phyloP scores from a whole-genome alignment of 2,797 vertebrate species.

The Petrocephalus sullivani region DNA sequence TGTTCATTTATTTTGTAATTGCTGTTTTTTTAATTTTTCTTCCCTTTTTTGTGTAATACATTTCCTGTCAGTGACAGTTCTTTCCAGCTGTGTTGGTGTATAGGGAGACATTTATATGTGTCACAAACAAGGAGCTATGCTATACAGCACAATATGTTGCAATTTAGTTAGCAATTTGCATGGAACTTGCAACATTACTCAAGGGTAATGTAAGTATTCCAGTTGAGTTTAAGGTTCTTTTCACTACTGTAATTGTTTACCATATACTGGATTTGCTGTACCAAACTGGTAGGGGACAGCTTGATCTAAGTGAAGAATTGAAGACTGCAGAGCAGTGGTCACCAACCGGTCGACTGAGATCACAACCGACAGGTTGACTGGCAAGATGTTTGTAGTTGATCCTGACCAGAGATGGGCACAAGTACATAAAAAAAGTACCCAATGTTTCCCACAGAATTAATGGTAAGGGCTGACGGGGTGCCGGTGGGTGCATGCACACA shows the following conservation, averaged over 20 bases:
- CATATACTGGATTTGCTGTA: not conserved
- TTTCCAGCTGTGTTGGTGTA: not conserved
- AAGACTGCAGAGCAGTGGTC: not conserved
- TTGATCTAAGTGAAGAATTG: not conserved
- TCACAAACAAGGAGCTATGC: not conserved
- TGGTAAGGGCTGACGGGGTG: too few species aligned
- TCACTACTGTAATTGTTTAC: not conserved
- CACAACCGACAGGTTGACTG: not conserved
- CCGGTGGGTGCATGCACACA: too few species aligned
- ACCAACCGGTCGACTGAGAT: not conserved
- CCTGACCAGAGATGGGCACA: not conserved
- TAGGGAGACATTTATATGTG: not conserved
- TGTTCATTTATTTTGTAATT: not conserved
- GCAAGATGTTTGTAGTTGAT: not conserved
- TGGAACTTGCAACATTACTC: not conserved
- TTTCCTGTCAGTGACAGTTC: not conserved
- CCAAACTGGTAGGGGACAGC: not conserved
- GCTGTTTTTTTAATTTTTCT: not conserved
- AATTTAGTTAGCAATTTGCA: not conserved
- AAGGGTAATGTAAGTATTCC: not conserved
- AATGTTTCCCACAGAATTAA: too few species aligned
- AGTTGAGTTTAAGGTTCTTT: not conserved
- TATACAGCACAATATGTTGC: not conserved
- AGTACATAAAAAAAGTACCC: too few species aligned
- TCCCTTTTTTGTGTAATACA: not conserved